Base-by-base conservation (phyloP, 2,797 vertebrate genomes). In the Setipinna tenuifilis region DNA sequence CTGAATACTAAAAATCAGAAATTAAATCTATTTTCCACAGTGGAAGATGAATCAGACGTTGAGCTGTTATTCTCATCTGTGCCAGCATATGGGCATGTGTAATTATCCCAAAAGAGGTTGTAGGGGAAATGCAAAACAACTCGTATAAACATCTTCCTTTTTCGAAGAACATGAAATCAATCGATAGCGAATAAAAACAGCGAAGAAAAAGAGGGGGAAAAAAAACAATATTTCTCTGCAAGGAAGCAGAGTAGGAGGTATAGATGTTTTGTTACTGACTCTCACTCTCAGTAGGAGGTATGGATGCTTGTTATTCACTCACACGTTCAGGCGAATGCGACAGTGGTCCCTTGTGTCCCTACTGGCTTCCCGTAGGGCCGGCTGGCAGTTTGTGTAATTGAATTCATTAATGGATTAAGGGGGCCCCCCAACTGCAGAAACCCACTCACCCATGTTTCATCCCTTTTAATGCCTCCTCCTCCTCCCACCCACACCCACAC, bases 401-500 rank as follows among this genome's bases (percentile, higher is more conserved):
- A 89, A 89, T 89, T 91, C 89, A 91, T 90, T 87, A 89, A 85
- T 86, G 84, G 89, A 88, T 91, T 88, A 90, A 82, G 82, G 83
- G n/a, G 87, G 65, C 85, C 84, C 11, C 2, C 19, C 71, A 54
- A 54, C 82, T 83, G 71, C 85, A 88, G 68, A 82, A 83, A 68
- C 87, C 84, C 86, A 68, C 84, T 46, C 83, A 86, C 31, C 71
- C 31, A 78, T 41, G 28, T 31, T 12, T 35, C 71, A 7, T 7
- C 71, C 35, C 31, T 71, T n/a, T 14, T n/a, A n/a, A n/a, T 31
- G 35, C 68, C 11, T 1, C 31, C 71, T 7, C 71, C 71, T 17
- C 71, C 35, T 5, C 23, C n/a, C 50, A 54, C 50, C 7, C 50
- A 54, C 50, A 54, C 7, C 3, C 50, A 54, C n/a, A n/a, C 50